Evolutionary conservation across 1,140 invertebrate genomes (phyloP).

Genomic region (Reticulitermes speratus): DNA sequence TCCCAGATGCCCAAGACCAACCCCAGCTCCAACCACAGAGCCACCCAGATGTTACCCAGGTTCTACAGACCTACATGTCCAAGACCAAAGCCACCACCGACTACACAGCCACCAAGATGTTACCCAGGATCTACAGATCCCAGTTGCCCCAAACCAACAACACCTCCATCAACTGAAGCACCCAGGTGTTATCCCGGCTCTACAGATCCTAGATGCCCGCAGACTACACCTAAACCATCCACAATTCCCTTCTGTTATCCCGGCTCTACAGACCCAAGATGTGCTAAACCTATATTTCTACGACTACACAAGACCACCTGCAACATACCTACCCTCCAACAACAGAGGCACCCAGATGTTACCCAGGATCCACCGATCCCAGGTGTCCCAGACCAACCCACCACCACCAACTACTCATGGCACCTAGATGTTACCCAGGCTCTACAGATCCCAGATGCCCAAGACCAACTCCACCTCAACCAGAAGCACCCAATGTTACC

Average conservation of each 20-base stretch:
- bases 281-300: constrained; percentile 39
- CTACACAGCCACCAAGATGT: constrained; percentile 36
- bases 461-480: constrained; percentile 34
- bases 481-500: constrained; percentile 41
- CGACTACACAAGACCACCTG: constrained; percentile 27
- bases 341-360: constrained; percentile 36
- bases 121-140: constrained; percentile 45
- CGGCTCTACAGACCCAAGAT: constrained; percentile 46
- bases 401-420: constrained; percentile 27
- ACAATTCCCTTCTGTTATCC: constrained; percentile 36
- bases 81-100: constrained; percentile 33
- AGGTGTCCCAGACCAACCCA: constrained; percentile 39
- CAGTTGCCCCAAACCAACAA: constrained; percentile 40
- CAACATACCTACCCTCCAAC: constrained; percentile 25
- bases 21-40: constrained; percentile 33
- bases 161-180: constrained; percentile 33
- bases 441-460: constrained; percentile 46
- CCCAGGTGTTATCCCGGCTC: constrained; percentile 42
- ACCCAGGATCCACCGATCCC: constrained; percentile 41
- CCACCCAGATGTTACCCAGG: constrained; percentile 41
- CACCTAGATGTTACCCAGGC: constrained; percentile 41
- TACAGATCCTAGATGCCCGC: constrained; percentile 44
- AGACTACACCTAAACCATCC: constrained; percentile 32
- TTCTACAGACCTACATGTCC: constrained; percentile 45
- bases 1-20: constrained; percentile 43